Base-by-base conservation (phyloP, 2,888 invertebrate genomes). In the Agrilus biguttatus region DNA sequence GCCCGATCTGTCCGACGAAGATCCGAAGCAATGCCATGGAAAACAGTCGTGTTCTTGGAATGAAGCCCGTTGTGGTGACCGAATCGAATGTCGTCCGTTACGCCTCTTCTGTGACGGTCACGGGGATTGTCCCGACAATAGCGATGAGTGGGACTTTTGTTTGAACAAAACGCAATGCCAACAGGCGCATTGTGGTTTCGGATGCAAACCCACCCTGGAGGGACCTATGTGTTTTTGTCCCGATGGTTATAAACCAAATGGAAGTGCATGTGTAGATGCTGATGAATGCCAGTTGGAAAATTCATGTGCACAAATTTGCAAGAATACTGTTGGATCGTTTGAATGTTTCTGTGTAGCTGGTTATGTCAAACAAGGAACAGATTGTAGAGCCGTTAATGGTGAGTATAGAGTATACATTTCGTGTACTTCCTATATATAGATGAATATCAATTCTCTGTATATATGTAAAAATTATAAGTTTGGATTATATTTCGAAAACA, bases 161-260 rank as follows among this genome's bases (percentile, higher is more conserved):
- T 66, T 74, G 65, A 73, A 61, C 33, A 46, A 44, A 12, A 54
- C 58, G 1, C 37, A 43, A 6, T 65, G 65, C 47, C 53, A 57
- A 32, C 53, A 48, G n/a, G 49, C 55, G 39, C 57, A 59, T 41
- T 66, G 66, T 47, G 49, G 71, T 54, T 72, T 73, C 61, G 78
- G 77, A 41, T 88, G 87, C 62, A 77, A 74, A 55, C 74, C 79
- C 37, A 85, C 85, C 49, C 74, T 74, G 43, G 69, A 70, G 49
- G 87, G 86, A 4, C 74, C 80, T 33, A 70, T 73, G 42, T 89
- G 89, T 67, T 87, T 75, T 69, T 89, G 89, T 67, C 72, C 73
- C 14, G 62, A 66, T 34, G 86, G 87, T 1, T 74, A 77, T 61
- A 72, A 74, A 56, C 72, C 80, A 2, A 69, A 74, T 47, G 73